Evolutionary conservation across 2,888 invertebrate species (phyloP), one percentile per base, ranked within the genome.

Genomic region (Cheilosia variabilis): DNA sequence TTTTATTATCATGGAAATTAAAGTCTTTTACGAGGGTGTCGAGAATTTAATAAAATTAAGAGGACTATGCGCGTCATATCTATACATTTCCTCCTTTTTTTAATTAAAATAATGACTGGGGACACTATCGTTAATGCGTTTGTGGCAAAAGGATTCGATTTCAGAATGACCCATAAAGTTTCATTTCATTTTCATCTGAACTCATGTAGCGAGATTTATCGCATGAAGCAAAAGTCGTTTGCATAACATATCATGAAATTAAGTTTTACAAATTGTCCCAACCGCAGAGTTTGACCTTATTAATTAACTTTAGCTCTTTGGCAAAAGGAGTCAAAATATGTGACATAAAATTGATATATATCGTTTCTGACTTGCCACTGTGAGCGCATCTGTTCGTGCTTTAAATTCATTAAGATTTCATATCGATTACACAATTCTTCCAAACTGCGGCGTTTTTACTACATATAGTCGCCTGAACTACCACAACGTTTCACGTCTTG

Each of bases 1-100:
- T 52, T 72, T 60, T 37, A 72, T 43, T 72, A 27, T 41, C 52
- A 19, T 63, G 22, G 17, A 45, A 63, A 55, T 73, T 17, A 45
- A 17, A 43, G 7, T 31, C 15, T 45, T 55, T 55, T 22, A 55
- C 53, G 73, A 63, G 55, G 63, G 53, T 55, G 63, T 22, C 24
- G n/a, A 55, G 45, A 47, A 45, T 62, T 31, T 47, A 27, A 72
- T 62, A 52, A 60, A 62, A 60, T 72, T 41, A 71, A 72, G 10
- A 43, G 47, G 50, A n/a, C 45, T 47, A 50, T 73, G 45, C 4
- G 31, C 22, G 19, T 19, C 19, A 31, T 13, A 24, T 45, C 9
- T 0, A n/a, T n/a, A 17, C 53, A n/a, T 37, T 37, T 66, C 13
- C 37, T 37, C 4, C 2, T 37, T 19, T 45, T 45, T 57, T 71